Conservation (phyloP, 2,797 vertebrate genomes). For the Acridotheres tristis region DNA sequence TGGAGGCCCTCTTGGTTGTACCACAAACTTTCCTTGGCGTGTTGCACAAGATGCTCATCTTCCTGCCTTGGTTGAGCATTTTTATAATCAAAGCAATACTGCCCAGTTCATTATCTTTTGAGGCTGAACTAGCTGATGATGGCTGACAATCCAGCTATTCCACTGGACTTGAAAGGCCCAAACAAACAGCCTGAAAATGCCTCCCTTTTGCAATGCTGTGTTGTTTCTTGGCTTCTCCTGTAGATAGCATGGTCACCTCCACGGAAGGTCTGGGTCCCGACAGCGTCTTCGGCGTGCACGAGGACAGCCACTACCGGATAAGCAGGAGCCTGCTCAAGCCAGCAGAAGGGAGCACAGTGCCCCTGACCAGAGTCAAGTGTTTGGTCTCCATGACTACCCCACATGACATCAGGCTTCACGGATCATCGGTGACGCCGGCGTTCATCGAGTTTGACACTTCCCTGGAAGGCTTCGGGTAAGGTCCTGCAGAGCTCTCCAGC, state of each 20-base stretch:
- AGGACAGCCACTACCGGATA: constrained; percentile 95
- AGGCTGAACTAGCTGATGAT: neutral
- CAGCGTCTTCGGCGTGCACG: constrained; percentile 89
- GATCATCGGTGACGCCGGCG: constrained; percentile 91
- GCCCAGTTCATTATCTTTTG: neutral
- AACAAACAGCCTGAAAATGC: neutral
- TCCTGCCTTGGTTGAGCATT: neutral
- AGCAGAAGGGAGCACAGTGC: constrained; percentile 95
- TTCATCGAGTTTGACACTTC: constrained; percentile 97
- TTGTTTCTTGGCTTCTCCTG: constrained; percentile 51
- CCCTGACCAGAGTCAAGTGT: constrained; percentile 96
- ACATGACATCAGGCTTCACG: constrained; percentile 95
- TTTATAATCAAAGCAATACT: neutral
- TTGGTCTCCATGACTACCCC: constrained; percentile 99
- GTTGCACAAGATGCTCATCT: rapidly evolving
- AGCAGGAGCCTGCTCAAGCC: constrained; percentile 95
- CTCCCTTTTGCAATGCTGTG: neutral
- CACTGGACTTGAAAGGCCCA: neutral
- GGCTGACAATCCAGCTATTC: neutral
- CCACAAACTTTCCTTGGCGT: neutral
- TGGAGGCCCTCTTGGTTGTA: neutral
- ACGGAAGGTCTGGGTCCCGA: constrained; percentile 92
- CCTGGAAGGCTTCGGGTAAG: constrained; percentile 96
- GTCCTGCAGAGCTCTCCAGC: neutral
- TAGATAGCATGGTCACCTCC: constrained; percentile 92